These are phyloP conservation scores for Maylandia zebra DNA, from an alignment of 2,113 vertebrate genomes.

Conservation along the genomic window DNA sequence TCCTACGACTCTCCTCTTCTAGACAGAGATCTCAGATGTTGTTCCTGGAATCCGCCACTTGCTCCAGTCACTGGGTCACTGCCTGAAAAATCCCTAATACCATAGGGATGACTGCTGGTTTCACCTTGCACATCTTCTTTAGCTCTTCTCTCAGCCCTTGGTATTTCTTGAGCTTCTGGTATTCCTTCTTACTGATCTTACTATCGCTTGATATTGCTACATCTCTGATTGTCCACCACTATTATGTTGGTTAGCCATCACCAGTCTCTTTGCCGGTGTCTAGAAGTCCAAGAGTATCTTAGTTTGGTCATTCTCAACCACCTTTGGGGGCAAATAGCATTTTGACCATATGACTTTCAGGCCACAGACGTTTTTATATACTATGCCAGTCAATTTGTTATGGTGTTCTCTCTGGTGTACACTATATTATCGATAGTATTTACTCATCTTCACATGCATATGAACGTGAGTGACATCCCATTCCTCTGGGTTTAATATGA, in stretches of 20 bases:
- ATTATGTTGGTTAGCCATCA: background rate
- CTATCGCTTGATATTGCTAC: background rate
- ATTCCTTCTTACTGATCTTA: background rate
- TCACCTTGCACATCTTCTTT: background rate
- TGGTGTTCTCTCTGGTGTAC: background rate
- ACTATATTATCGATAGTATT: background rate
- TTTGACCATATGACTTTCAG: background rate
- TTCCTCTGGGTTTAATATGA: background rate
- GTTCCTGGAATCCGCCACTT: background rate
- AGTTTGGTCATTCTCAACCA: background rate
- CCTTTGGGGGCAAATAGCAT: background rate
- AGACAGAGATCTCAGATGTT: background rate
- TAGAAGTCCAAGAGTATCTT: background rate
- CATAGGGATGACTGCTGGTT: accelerated
- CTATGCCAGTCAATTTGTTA: background rate
- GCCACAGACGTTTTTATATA: background rate
- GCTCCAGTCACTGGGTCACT: background rate
- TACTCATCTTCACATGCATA: background rate
- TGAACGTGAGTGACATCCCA: accelerated
- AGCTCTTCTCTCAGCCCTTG: background rate
- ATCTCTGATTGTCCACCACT: background rate
- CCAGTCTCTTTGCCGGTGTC: accelerated
- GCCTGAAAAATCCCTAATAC: background rate
- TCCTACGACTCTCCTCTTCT: background rate
- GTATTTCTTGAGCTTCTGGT: background rate